Conservation (phyloP, 2,888 invertebrate genomes). For the Rotaria macrura region DNA sequence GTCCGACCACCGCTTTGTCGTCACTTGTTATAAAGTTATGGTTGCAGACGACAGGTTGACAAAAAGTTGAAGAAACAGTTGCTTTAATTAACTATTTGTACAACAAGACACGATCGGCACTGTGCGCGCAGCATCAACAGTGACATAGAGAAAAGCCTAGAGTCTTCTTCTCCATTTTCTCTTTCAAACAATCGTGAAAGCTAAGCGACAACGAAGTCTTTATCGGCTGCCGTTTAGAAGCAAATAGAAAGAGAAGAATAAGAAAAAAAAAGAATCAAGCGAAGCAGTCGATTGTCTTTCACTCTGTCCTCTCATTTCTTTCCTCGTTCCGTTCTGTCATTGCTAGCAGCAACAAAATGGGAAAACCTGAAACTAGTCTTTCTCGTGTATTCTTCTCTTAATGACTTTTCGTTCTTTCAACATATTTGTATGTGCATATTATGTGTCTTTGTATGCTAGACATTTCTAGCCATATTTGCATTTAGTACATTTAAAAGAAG, state of each 20-base stretch:
- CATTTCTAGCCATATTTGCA: background rate
- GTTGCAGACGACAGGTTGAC: background rate
- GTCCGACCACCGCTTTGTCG: background rate
- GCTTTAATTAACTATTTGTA: slow-evolving; percentile 22
- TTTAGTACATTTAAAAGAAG: background rate
- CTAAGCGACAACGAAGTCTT: background rate
- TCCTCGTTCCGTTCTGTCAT: background rate
- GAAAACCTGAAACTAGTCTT: background rate
- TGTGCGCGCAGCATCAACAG: background rate
- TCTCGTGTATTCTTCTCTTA: background rate
- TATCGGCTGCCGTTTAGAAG: background rate
- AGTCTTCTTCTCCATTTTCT: background rate
- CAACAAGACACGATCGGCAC: background rate
- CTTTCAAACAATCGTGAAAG: background rate
- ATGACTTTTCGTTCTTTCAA: background rate
- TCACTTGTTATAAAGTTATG: background rate
- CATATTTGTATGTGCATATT: background rate
- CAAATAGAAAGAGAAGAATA: background rate
- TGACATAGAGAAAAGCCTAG: background rate
- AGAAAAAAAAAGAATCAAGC: background rate
- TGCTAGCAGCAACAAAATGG: background rate
- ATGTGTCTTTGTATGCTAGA: background rate
- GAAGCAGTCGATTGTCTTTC: background rate
- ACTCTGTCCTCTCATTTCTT: background rate
- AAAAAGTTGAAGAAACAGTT: background rate